Evolutionary conservation across 2,888 invertebrate species (phyloP).

Genomic region (Spialia ferax): DNA sequence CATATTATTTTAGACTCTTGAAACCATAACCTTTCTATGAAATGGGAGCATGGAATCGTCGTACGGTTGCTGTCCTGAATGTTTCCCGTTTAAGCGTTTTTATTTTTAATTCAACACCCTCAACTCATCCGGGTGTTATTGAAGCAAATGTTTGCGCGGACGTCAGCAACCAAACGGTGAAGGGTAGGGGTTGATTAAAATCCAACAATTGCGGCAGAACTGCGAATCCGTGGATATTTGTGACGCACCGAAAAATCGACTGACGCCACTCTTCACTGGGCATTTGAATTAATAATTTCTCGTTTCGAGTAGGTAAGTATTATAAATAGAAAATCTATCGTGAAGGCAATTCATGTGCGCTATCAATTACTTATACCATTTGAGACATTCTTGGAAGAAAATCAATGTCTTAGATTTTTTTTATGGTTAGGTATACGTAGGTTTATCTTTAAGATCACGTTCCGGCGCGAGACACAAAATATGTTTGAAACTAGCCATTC

Average conservation of each 20-base stretch:
- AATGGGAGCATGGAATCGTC: background rate
- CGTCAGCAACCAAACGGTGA: constrained; percentile 25
- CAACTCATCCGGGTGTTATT: constrained; percentile 36
- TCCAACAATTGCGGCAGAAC: constrained; percentile 33
- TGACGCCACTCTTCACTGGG: constrained; percentile 6
- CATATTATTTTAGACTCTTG: too few relatives aligned
- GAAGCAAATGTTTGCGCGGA: constrained; percentile 33
- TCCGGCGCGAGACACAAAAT: background rate
- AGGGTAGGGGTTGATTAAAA: constrained; percentile 40
- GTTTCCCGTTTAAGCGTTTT: constrained; percentile 26
- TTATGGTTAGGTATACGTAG: too few relatives aligned
- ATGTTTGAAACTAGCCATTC: constrained; percentile 7
- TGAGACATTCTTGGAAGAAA: background rate
- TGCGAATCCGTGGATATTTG: constrained; percentile 27
- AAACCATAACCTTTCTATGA: background rate
- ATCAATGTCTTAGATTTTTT: background rate
- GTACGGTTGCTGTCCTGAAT: constrained; percentile 5
- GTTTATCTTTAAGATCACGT: background rate
- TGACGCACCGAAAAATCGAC: constrained; percentile 22
- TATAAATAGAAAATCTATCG: background rate
- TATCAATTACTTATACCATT: background rate
- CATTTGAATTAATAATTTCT: background rate
- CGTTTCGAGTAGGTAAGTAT: too few relatives aligned
- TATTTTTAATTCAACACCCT: constrained; percentile 36
- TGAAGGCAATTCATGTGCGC: background rate